Evolutionary conservation across 2,113 vertebrate genomes (phyloP).

Genomic region (Callipepla californica): DNA sequence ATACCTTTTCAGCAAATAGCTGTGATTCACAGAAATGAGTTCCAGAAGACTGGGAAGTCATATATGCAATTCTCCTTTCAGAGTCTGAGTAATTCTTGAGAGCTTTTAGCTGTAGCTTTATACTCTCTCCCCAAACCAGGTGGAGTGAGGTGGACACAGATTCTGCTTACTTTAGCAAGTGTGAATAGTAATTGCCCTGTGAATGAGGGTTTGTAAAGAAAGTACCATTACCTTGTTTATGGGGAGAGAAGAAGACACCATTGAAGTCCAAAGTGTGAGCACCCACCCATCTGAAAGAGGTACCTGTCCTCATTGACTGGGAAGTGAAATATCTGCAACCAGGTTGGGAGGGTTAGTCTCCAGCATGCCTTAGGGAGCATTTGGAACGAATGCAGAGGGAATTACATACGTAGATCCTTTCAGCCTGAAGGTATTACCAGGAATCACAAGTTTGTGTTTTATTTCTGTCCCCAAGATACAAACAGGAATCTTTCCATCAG

Average conservation of each 20-base stretch:
- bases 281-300: neutral
- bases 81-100: neutral
- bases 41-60: neutral
- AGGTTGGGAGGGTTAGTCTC: neutral
- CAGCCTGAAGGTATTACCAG: neutral
- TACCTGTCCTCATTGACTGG: neutral
- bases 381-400: neutral
- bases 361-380: neutral
- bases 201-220: neutral
- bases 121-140: neutral
- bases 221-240: neutral
- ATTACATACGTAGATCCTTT: neutral
- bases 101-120: neutral
- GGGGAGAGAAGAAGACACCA: neutral
- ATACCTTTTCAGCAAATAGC: neutral
- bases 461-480: neutral
- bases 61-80: neutral
- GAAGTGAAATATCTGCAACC: neutral
- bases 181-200: neutral
- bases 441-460: neutral
- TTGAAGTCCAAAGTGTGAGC: fast-evolving
- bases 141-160: neutral
- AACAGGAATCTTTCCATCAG: neutral
- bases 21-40: neutral
- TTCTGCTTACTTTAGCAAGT: neutral